Evolutionary conservation across 2,113 vertebrate species (phyloP), one percentile per base, ranked within the genome.

Genomic region (Tamias sibiricus): DNA sequence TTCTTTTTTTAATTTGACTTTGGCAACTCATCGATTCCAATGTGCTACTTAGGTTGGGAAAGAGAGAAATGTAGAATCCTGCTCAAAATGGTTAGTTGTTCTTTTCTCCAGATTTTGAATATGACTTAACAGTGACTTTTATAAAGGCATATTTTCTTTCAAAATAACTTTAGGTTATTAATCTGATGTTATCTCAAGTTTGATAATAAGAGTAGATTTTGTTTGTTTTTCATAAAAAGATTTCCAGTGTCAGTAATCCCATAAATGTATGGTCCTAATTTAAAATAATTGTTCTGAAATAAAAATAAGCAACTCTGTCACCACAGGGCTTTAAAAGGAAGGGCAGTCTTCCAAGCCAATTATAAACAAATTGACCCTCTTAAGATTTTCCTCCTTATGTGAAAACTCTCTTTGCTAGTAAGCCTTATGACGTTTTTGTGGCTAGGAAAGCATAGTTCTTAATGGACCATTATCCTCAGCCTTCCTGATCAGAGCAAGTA

Each of bases 291-390:
- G 40, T 79, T 68, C 93, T 80, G 30, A 97, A 94, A 59, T 80
- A 95, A 97, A 98, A 97, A 97, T 94, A 98, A 98, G 49, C 30
- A 97, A 72, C 79, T 96, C 92, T 97, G 37, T 91, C 94, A 52
- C 52, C 71, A 6, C 14, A 83, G 52, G 64, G 9, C 64, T 98
- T 97, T 97, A 89, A 95, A 97, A 37, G 87, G 83, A 93, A 98
- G 40, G 84, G 88, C 40, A 71, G 59, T 44, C 40, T 97, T 97
- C 93, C 95, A 97, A 98, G 62, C 1, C 79, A 97, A 81, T 97
- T 97, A 97, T 94, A 97, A 98, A 91, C 62, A 98, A 98, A 96
- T 97, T 95, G 95, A 97, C 83, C 91, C 77, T 96, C n/a, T 95
- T 95, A 94, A 98, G 20, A 86, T 83, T 97, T 96, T 97, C 87